Percentiles rank a stretch among this genome's conserved stretches.
phyloP scores from a whole-genome alignment of 2,113 vertebrate species.

The Montifringilla adamsi region DNA sequence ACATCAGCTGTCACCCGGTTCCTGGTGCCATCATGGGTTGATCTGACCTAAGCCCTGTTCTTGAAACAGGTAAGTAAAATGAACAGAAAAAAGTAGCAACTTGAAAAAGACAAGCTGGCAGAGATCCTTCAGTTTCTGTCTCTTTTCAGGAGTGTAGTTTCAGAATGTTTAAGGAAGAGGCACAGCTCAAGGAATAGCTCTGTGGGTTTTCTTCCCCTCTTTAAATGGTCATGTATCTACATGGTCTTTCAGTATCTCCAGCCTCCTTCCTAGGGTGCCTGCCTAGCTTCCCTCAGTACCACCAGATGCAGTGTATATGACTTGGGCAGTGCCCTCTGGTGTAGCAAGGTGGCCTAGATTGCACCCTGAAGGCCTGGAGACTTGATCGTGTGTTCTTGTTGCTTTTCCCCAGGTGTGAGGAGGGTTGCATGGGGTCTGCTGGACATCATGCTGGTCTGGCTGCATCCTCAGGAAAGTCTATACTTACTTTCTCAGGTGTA shows the following conservation, averaged over 20 bases:
- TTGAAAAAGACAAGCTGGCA: background rate
- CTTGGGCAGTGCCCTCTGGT: background rate
- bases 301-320: accelerated
- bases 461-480: background rate
- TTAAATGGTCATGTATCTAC: background rate
- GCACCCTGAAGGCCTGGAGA: background rate
- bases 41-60: background rate
- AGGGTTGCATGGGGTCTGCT: background rate
- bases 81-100: background rate
- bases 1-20: background rate
- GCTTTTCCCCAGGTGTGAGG: background rate
- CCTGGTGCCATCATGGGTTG: background rate
- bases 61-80: background rate
- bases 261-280: background rate
- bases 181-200: background rate
- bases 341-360: background rate
- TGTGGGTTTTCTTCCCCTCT: background rate
- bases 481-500: background rate
- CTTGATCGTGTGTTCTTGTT: background rate
- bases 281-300: background rate
- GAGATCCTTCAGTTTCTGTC: background rate
- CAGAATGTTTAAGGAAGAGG: background rate
- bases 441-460: background rate
- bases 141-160: background rate
- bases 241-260: background rate